phyloP scores from a whole-genome alignment of 1,140 invertebrate species.

The Mizuhopecten yessoensis region DNA sequence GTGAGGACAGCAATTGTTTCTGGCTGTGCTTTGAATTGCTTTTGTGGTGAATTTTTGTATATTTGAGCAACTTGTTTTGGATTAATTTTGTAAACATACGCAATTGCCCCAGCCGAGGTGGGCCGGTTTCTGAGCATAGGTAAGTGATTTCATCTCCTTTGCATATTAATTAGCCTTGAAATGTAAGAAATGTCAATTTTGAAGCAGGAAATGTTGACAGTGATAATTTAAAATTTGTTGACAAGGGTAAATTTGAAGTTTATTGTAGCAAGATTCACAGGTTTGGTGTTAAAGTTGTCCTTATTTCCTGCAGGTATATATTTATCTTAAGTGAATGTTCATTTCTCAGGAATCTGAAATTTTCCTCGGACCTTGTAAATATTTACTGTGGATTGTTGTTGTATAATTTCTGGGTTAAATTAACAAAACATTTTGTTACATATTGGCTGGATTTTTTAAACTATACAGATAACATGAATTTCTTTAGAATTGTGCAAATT shows the following conservation, averaged over 20 bases:
- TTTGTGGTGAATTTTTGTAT: neutral
- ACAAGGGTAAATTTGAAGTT: neutral
- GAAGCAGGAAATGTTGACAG: neutral
- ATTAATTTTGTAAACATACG: neutral
- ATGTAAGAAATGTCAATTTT: slow-evolving; percentile 39
- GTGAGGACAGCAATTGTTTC: neutral
- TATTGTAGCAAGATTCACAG: neutral
- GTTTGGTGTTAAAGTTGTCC: neutral
- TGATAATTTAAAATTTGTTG: neutral
- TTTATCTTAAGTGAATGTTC: too few species aligned
- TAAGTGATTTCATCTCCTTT: neutral
- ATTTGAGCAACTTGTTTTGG: too few species aligned
- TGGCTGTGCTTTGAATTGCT: neutral
- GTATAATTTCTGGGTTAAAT: too few species aligned
- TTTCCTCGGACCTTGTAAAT: neutral
- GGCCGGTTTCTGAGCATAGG: neutral
- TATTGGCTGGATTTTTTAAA: too few species aligned
- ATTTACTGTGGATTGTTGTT: too few species aligned
- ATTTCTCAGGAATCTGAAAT: neutral
- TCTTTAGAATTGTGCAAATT: too few species aligned
- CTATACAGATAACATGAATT: too few species aligned
- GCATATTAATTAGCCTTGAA: slow-evolving; percentile 39
- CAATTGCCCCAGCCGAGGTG: neutral
- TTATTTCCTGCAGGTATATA: neutral
- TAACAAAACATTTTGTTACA: too few species aligned